phyloP scores from a whole-genome alignment of 1,140 invertebrate genomes.

The Ceratosolen solmsi region DNA sequence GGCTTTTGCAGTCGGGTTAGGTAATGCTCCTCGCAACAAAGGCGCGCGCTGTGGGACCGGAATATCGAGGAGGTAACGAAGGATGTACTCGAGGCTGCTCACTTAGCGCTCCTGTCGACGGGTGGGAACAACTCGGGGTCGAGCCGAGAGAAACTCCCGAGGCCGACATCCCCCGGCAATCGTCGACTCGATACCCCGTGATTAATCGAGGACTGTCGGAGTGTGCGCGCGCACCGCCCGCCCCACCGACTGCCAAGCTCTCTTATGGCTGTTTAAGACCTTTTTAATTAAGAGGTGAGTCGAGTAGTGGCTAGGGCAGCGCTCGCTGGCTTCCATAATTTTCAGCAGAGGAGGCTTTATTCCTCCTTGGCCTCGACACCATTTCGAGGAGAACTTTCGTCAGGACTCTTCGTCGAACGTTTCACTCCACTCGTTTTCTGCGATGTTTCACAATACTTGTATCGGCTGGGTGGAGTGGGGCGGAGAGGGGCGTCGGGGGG shows the following conservation, averaged over 20 bases:
- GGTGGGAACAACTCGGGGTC: conserved; percentile 41
- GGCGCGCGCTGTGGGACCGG: background rate
- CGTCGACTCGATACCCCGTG: conserved; percentile 35
- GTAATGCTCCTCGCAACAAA: background rate
- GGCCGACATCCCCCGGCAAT: conserved; percentile 25
- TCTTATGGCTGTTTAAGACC: conserved; percentile 16
- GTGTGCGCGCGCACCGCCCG: background rate
- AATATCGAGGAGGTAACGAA: conserved; percentile 14
- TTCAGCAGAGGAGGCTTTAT: no score
- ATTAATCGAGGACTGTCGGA: conserved; percentile 35
- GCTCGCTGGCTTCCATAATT: background rate
- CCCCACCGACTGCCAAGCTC: conserved; percentile 1
- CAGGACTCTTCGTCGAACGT: no score
- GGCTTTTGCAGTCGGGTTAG: background rate
- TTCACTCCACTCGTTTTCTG: no score
- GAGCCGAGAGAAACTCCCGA: background rate
- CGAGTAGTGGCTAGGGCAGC: background rate
- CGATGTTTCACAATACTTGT: no score
- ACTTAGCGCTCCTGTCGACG: background rate
- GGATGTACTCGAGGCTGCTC: conserved; percentile 32
- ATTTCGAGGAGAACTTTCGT: no score
- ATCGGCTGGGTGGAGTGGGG: no score
- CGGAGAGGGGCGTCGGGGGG: no score
- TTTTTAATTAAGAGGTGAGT: conserved; percentile 38
- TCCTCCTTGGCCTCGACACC: no score